phyloP scores from a whole-genome alignment of 2,888 invertebrate genomes.

The Congeria kusceri region DNA sequence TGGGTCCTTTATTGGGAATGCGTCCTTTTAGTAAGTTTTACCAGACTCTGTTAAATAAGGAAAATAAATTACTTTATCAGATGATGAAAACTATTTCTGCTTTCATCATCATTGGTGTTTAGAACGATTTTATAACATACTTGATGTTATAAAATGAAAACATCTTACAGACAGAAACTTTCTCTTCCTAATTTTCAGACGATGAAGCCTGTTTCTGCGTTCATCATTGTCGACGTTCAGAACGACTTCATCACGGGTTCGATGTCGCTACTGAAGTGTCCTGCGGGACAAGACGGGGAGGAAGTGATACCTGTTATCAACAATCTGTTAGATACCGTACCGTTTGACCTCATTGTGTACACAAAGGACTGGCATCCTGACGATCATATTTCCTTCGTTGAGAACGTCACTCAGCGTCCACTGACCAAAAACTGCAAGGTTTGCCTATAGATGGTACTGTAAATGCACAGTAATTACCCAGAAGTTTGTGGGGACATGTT shows the following conservation, averaged over 20 bases:
- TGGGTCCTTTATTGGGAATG: too few relatives aligned
- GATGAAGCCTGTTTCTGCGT: slow-evolving; percentile 87
- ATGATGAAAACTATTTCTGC: too few relatives aligned
- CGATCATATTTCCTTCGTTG: slow-evolving; percentile 98
- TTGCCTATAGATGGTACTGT: too few relatives aligned
- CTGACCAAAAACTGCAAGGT: slow-evolving; percentile 72
- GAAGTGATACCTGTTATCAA: slow-evolving; percentile 96
- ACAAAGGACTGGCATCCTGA: slow-evolving; percentile 99
- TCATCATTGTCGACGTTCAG: slow-evolving; percentile 98
- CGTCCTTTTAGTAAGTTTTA: too few relatives aligned
- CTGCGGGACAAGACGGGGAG: slow-evolving; percentile 89
- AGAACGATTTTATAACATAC: too few relatives aligned
- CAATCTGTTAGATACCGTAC: slow-evolving; percentile 86
- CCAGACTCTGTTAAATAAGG: too few relatives aligned
- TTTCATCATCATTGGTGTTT: too few relatives aligned
- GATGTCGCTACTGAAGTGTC: slow-evolving; percentile 96
- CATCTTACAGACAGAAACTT: too few relatives aligned
- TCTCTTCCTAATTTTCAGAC: slow-evolving; percentile 63
- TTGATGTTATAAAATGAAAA: too few relatives aligned
- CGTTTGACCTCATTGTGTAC: slow-evolving; percentile 95
- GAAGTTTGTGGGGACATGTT: too few relatives aligned
- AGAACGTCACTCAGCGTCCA: slow-evolving; percentile 89
- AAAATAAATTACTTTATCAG: too few relatives aligned
- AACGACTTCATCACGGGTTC: slow-evolving; percentile 99
- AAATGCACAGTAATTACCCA: too few relatives aligned